Conservation (phyloP, 2,797 vertebrate genomes). For the Synaphobranchus kaupii region DNA sequence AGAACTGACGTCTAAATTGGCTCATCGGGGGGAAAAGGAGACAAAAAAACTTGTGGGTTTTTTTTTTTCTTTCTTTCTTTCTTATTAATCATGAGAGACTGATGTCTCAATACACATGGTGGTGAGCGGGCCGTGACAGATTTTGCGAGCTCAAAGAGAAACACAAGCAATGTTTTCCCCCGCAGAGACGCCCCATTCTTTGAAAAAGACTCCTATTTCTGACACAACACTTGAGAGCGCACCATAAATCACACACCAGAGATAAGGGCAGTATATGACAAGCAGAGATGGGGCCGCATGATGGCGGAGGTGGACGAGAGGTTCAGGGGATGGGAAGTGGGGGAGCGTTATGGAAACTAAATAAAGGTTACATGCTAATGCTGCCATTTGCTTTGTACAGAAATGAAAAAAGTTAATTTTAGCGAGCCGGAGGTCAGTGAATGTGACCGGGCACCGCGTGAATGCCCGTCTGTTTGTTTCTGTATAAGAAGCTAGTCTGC, state of each 20-base stretch:
- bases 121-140: neutral
- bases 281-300: neutral
- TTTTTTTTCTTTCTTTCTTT: neutral
- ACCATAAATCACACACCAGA: conserved; percentile 24
- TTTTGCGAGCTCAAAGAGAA: neutral
- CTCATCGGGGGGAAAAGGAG: neutral
- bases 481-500: no score
- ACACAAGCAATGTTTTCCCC: neutral
- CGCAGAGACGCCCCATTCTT: neutral
- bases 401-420: conserved; percentile 12
- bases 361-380: conserved; percentile 31
- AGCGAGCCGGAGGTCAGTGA: no score
- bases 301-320: neutral
- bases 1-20: neutral
- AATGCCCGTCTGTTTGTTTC: no score
- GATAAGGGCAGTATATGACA: neutral
- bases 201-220: neutral
- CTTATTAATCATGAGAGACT: neutral
- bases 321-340: neutral
- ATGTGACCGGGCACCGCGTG: no score
- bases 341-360: neutral
- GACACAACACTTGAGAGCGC: neutral
- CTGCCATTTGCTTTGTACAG: conserved; percentile 31
- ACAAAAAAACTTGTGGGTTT: neutral
- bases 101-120: neutral